A percentile compares a stretch with the other conserved stretches of the same genome.
These are phyloP conservation scores for Apistogramma diplotaenia DNA, from an alignment of 2,113 vertebrate species.

Conservation along the genomic window DNA sequence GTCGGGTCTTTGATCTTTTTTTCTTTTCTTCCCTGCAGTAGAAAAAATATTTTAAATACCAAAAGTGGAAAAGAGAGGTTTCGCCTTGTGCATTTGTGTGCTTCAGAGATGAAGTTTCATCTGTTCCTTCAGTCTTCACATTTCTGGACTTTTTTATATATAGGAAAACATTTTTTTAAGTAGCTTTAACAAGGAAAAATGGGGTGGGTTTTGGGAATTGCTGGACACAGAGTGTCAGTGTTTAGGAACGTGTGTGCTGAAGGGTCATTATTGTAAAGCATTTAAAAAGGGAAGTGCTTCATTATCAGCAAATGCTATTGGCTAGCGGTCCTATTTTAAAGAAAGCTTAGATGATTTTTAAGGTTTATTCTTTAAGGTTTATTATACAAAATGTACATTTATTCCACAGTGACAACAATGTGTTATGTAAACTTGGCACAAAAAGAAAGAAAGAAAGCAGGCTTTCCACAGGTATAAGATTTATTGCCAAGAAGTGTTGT, in stretches of 20 bases:
- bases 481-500: too few species aligned
- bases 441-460: too few species aligned
- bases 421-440: neutral
- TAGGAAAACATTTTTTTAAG: neutral
- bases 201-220: slow-evolving; percentile 19
- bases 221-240: slow-evolving; percentile 13
- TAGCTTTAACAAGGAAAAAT: slow-evolving; percentile 9
- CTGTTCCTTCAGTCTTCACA: neutral
- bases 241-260: slow-evolving; percentile 48
- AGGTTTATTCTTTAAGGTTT: slow-evolving; percentile 15
- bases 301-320: slow-evolving; percentile 14
- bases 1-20: neutral
- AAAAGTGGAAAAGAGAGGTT: neutral
- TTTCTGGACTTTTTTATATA: slow-evolving; percentile 25
- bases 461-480: too few species aligned
- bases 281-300: slow-evolving; percentile 59
- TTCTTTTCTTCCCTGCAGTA: neutral
- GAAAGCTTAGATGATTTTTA: slow-evolving; percentile 45
- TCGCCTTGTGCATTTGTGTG: neutral
- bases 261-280: slow-evolving; percentile 50
- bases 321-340: slow-evolving; percentile 39
- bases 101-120: neutral
- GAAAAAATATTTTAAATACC: neutral
- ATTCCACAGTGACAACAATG: neutral
- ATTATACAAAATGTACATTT: neutral